Conservation (phyloP, 1,140 invertebrate species). For the Grapholita molesta region DNA sequence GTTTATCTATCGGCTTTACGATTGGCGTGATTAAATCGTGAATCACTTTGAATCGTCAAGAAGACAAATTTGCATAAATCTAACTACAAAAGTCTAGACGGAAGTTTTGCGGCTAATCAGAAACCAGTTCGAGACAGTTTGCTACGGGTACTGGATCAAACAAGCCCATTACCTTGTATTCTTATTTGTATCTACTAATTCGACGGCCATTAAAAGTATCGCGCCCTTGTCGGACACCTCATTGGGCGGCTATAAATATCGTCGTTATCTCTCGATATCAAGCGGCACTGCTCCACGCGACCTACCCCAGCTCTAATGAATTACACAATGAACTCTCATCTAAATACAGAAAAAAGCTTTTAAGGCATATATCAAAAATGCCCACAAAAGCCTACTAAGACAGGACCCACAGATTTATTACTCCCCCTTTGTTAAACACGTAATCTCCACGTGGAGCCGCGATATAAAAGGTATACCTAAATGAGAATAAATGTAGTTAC, state of each 20-base stretch:
- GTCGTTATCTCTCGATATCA: slow-evolving; percentile 73
- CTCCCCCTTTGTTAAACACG: slow-evolving; percentile 75
- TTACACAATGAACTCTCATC: slow-evolving; percentile 78
- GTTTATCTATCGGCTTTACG: background rate
- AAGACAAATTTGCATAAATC: background rate
- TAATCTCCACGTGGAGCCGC: slow-evolving; percentile 75
- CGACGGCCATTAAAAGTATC: slow-evolving; percentile 60
- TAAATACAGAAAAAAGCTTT: slow-evolving; percentile 79
- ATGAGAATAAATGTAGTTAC: slow-evolving; percentile 78
- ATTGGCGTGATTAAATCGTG: background rate
- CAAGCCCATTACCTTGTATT: slow-evolving; percentile 13
- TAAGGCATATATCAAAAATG: slow-evolving; percentile 78
- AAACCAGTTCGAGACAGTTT: background rate
- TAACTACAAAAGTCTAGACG: slow-evolving; percentile 1
- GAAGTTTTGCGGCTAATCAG: background rate
- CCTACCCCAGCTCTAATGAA: slow-evolving; percentile 74
- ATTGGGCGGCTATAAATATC: slow-evolving; percentile 69
- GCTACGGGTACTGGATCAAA: background rate
- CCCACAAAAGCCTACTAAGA: slow-evolving; percentile 76
- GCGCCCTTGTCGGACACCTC: slow-evolving; percentile 61
- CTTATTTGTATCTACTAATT: slow-evolving; percentile 65
- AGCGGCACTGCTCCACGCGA: slow-evolving; percentile 60
- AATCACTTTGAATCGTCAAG: background rate
- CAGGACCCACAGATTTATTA: slow-evolving; percentile 73
- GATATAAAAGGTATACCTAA: slow-evolving; percentile 70